These are phyloP conservation scores for Lampris incognitus DNA, from an alignment of 2,113 vertebrate genomes.

Conservation along the genomic window DNA sequence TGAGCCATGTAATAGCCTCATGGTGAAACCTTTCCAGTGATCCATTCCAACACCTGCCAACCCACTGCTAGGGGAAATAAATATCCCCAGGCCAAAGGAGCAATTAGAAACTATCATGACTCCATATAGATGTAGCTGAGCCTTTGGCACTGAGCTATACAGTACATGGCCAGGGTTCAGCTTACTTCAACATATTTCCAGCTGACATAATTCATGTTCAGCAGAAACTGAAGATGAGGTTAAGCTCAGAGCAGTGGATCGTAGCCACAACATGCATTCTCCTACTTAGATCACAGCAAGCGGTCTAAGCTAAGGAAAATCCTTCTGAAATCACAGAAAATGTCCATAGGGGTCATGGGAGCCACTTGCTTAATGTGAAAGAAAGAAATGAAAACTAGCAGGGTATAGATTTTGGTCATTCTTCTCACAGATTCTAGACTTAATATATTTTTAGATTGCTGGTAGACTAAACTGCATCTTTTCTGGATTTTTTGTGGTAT, in stretches of 20 bases:
- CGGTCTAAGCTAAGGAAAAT: not conserved
- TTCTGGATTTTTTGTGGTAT: too few species aligned
- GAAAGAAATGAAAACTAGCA: too few species aligned
- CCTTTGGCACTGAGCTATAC: conserved; percentile 22
- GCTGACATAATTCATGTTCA: not conserved
- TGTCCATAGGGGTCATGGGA: not conserved
- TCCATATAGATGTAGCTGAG: not conserved
- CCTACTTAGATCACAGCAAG: not conserved
- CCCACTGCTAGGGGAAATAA: conserved; percentile 37
- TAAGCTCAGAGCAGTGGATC: not conserved
- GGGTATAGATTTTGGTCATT: not conserved
- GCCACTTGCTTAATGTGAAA: not conserved
- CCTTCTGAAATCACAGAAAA: not conserved
- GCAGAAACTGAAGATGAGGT: conserved; percentile 1
- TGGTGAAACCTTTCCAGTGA: conserved; percentile 45
- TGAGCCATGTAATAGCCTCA: conserved; percentile 5
- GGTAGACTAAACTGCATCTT: too few species aligned
- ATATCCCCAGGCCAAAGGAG: conserved; percentile 48
- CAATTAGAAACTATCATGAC: conserved; percentile 48
- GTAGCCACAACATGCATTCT: not conserved
- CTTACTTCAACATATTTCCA: not conserved
- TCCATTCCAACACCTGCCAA: conserved; percentile 42
- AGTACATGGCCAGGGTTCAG: not conserved
- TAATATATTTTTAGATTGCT: too few species aligned
- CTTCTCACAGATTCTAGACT: too few species aligned